Evolutionary conservation across 2,888 invertebrate genomes (phyloP).

Genomic region (Eledona agricola): DNA sequence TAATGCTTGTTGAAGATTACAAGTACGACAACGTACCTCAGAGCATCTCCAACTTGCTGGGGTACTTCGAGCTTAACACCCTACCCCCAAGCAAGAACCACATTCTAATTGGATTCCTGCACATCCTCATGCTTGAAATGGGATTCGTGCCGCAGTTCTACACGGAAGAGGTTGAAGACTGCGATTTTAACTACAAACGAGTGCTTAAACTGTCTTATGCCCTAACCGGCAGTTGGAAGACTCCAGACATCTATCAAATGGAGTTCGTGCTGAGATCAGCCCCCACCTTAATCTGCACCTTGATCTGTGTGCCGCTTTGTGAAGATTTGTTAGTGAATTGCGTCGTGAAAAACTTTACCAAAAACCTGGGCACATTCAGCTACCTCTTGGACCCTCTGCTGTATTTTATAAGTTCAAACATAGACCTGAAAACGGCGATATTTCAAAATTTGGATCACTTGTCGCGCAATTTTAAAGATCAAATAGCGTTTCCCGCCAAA

Average conservation of each 20-base stretch:
- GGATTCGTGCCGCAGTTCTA: constrained; percentile 56
- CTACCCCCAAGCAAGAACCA: constrained; percentile 47
- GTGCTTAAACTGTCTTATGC: constrained; percentile 45
- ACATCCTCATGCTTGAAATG: constrained; percentile 58
- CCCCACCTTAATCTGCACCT: constrained; percentile 47
- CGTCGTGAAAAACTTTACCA: constrained; percentile 48
- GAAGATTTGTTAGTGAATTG: constrained; percentile 58
- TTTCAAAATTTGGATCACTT: constrained; percentile 55
- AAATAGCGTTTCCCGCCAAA: constrained; percentile 54
- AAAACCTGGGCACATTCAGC: constrained; percentile 44
- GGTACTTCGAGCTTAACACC: constrained; percentile 41
- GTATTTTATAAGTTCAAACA: constrained; percentile 49
- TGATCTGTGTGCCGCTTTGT: constrained; percentile 47
- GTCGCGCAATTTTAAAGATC: constrained; percentile 54
- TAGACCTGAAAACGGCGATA: constrained; percentile 34
- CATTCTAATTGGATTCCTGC: constrained; percentile 56
- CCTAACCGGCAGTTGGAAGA: constrained; percentile 52
- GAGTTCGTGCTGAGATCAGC: constrained; percentile 15
- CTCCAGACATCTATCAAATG: constrained; percentile 45
- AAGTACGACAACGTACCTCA: constrained; percentile 48
- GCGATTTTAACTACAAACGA: constrained; percentile 50
- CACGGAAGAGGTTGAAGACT: constrained; percentile 39
- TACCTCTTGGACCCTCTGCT: constrained; percentile 52
- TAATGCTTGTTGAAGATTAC: constrained; percentile 56
- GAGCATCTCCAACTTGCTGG: constrained; percentile 51